A percentile compares a stretch with the other conserved stretches of the same genome.
Conservation (phyloP, 2,888 invertebrate species). For the Sarcophaga variegata region DNA sequence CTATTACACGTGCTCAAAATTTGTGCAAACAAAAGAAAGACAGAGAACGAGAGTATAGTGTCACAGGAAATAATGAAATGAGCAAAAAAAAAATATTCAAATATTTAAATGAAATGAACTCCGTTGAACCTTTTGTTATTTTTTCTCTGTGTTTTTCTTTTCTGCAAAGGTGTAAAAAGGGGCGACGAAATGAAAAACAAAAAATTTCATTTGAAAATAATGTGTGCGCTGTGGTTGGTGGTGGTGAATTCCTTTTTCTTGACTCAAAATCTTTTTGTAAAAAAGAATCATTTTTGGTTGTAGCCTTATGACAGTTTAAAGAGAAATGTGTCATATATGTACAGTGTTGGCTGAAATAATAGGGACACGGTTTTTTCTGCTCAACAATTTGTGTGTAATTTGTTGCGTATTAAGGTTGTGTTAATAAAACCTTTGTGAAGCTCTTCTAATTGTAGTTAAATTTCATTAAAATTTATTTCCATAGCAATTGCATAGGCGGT, state of each 20-base stretch:
- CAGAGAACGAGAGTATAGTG: background rate
- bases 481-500: too few relatives aligned
- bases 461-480: too few relatives aligned
- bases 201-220: background rate
- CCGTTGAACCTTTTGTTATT: background rate
- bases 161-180: background rate
- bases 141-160: background rate
- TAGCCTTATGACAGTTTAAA: background rate
- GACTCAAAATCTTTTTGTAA: background rate
- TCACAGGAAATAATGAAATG: background rate
- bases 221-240: background rate
- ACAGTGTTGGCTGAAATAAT: too few relatives aligned
- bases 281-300: background rate
- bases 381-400: too few relatives aligned
- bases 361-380: too few relatives aligned
- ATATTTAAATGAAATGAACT: background rate
- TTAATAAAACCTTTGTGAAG: too few relatives aligned
- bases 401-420: too few relatives aligned
- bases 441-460: too few relatives aligned
- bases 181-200: background rate
- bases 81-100: background rate
- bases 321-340: background rate
- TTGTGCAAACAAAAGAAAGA: background rate
- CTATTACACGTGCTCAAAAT: background rate
- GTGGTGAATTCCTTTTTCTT: background rate